Base-by-base conservation (phyloP, 2,888 invertebrate species). In the Megamerina dolium region DNA sequence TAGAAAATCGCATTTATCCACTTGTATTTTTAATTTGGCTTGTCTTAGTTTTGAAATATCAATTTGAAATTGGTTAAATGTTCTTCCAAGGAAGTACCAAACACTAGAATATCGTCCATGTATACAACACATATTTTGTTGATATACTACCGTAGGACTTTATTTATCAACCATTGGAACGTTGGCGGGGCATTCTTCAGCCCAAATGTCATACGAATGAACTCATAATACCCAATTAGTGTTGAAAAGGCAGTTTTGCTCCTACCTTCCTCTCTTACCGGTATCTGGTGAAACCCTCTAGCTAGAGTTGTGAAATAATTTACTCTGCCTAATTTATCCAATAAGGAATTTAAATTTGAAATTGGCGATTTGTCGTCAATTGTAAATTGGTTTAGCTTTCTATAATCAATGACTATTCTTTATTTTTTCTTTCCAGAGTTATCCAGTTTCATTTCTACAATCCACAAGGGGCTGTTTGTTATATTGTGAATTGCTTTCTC, bases 261-360 rank as follows among this genome's bases (percentile, higher is more conserved):
- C n/a, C n/a, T n/a, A n/a, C n/a, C n/a, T n/a, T n/a, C n/a, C n/a
- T n/a, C n/a, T n/a, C n/a, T 9, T 9, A 23, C 30, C 30, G 13
- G 6, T 9, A 30, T 30, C 13, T 30, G 30, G 2, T 30, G 36
- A 14, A 36, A 36, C 8, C 36, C 36, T 23, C 23, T 36, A 5
- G 36, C 36, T 23, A 36, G 36, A 14, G 36, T 21, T 13, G 36
- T n/a, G 30, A 27, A 37, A 19, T 38, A 19, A n/a, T 29, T 29
- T 10, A 13, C 29, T 30, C 9, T 38, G 5, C 23, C 36, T 13
- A 36, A n/a, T 23, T 36, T 21, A 23, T 36, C 5, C n/a, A 36
- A 23, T 6, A 36, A 9, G 5, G 21, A 12, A 12, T 21, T 17
- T 4, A 36, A 5, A 17, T 36, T 36, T 23, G 36, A 26, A 3